These are phyloP conservation scores for Pterois miles DNA, from an alignment of 2,797 vertebrate genomes.

Conservation along the genomic window DNA sequence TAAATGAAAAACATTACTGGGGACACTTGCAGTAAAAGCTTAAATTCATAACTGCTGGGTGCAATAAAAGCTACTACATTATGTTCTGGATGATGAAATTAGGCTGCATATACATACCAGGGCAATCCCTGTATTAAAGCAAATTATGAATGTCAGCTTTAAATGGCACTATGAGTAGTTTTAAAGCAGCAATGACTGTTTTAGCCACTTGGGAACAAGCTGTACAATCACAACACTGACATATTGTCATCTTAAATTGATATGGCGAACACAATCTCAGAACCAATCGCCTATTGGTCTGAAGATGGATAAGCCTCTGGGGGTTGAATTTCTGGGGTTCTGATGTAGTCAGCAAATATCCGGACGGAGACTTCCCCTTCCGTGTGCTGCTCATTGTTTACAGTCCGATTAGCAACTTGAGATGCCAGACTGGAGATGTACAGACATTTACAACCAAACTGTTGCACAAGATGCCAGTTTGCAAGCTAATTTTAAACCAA, in stretches of 20 bases:
- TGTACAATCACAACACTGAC: background rate
- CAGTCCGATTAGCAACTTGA: too few species aligned
- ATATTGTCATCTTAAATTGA: background rate
- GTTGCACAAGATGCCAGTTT: too few species aligned
- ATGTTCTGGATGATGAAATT: background rate
- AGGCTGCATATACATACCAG: background rate
- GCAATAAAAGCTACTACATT: background rate
- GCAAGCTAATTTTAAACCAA: too few species aligned
- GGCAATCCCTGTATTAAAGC: background rate
- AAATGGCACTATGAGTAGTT: background rate
- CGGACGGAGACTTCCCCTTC: too few species aligned
- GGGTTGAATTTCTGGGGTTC: too few species aligned
- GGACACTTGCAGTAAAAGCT: background rate
- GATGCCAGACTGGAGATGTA: too few species aligned
- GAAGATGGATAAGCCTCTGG: too few species aligned
- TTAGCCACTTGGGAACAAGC: background rate
- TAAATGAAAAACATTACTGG: background rate
- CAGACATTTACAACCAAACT: fast-evolving
- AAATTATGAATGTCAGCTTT: background rate
- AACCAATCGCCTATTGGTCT: too few species aligned
- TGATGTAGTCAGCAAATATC: too few species aligned
- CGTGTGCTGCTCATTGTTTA: too few species aligned
- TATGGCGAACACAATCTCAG: too few species aligned
- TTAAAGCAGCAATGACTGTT: background rate
- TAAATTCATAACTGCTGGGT: background rate